Percentiles rank a stretch among this genome's conserved stretches.
Evolutionary conservation across 1,140 invertebrate species (phyloP).

Genomic region (Acromyrmex heyeri): DNA sequence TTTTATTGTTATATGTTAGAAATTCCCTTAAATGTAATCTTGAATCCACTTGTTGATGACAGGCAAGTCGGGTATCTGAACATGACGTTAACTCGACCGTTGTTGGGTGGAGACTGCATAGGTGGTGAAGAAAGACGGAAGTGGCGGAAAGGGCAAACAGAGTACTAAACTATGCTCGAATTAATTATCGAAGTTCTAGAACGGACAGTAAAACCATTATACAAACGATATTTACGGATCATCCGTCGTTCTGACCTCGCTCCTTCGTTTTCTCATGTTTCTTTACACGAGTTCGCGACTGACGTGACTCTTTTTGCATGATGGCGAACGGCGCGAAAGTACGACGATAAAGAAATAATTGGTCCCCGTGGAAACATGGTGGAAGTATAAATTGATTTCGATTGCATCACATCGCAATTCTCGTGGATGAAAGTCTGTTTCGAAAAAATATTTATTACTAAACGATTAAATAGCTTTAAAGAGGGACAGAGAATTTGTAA

Average conservation of each 20-base stretch:
- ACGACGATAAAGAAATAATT: constrained; percentile 56
- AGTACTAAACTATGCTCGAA: constrained; percentile 67
- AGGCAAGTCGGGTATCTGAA: neutral
- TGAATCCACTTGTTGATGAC: neutral
- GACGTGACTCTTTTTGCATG: constrained; percentile 61
- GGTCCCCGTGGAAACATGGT: constrained; percentile 18
- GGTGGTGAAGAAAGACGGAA: constrained; percentile 15
- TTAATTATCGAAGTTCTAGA: constrained; percentile 71
- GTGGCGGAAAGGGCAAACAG: constrained; percentile 38
- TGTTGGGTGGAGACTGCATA: neutral
- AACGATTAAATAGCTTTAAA: neutral
- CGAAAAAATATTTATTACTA: neutral
- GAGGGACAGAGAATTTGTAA: neutral
- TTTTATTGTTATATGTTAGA: neutral
- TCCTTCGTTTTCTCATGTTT: neutral
- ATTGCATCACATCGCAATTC: constrained; percentile 27
- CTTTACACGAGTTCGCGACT: constrained; percentile 54
- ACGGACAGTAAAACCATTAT: constrained; percentile 66
- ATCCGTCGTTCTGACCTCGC: constrained; percentile 34
- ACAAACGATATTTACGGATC: constrained; percentile 69
- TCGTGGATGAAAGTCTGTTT: neutral
- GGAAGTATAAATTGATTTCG: constrained; percentile 46
- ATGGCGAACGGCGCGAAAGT: constrained; percentile 27
- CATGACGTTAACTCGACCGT: constrained; percentile 26
- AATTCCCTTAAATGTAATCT: neutral